Conservation (phyloP, 2,113 vertebrate species). For the Mesitornis unicolor region DNA sequence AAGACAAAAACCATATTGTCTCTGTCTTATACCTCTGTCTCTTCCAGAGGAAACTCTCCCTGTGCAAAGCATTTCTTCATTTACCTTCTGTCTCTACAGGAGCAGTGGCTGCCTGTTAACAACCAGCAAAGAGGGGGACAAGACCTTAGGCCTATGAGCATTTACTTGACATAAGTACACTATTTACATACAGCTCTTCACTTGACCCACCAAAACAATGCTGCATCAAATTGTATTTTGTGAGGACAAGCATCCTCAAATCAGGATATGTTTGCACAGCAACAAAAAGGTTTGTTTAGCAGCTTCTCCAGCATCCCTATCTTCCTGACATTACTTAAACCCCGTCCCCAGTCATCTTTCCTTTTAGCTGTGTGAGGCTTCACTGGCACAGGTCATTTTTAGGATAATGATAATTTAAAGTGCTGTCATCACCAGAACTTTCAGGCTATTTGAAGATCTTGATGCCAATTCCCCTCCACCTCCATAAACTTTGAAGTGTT, state of each 20-base stretch:
- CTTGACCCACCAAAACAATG: neutral
- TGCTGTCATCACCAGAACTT: neutral
- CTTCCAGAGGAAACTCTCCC: neutral
- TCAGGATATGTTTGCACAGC: neutral
- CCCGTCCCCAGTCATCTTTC: neutral
- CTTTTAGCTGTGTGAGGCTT: neutral
- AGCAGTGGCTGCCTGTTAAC: neutral
- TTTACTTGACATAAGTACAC: neutral
- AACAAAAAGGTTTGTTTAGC: neutral
- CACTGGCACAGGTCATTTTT: neutral
- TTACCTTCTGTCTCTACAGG: neutral
- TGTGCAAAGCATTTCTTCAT: neutral
- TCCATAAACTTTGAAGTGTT: neutral
- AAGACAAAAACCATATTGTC: neutral
- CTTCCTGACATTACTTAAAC: neutral
- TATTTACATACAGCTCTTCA: neutral
- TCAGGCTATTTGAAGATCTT: neutral
- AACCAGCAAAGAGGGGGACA: neutral
- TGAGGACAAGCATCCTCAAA: neutral
- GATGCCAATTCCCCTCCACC: neutral
- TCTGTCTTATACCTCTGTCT: neutral
- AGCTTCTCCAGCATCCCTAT: neutral
- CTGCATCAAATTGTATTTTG: neutral
- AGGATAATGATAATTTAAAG: neutral
- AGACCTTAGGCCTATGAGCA: neutral